phyloP scores from a whole-genome alignment of 2,113 vertebrate species.

The Pachypanchax playfairii region DNA sequence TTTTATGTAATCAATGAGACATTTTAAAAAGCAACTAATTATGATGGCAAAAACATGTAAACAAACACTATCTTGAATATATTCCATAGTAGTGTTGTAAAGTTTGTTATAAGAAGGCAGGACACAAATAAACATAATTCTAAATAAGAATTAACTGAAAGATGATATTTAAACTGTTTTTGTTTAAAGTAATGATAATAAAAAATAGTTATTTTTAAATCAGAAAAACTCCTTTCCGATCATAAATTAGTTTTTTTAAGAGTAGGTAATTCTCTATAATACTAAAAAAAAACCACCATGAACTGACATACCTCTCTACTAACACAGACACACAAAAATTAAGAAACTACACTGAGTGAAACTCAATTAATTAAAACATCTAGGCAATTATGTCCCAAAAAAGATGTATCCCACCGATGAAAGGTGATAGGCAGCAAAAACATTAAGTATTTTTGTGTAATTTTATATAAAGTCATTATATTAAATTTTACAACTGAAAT shows the following conservation, averaged over 20 bases:
- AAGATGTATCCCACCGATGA: slow-evolving; percentile 1
- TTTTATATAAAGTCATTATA: background rate
- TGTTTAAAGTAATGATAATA: too few species aligned
- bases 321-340: background rate
- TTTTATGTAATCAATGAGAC: slow-evolving; percentile 5
- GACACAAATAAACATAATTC: slow-evolving; percentile 44
- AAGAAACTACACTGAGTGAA: background rate
- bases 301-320: background rate
- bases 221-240: too few species aligned
- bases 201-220: too few species aligned
- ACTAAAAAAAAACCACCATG: background rate
- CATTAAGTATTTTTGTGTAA: background rate
- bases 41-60: background rate
- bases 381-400: background rate
- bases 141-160: slow-evolving; percentile 2
- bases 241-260: too few species aligned
- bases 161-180: slow-evolving; percentile 15
- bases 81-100: too few species aligned
- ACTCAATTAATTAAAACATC: background rate
- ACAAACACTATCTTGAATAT: too few species aligned
- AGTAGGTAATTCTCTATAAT: too few species aligned
- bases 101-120: background rate
- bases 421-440: background rate
- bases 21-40: slow-evolving; percentile 13
- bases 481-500: background rate